Evolutionary conservation across 2,113 vertebrate species (phyloP).

Genomic region (Melanerpes aurifrons): DNA sequence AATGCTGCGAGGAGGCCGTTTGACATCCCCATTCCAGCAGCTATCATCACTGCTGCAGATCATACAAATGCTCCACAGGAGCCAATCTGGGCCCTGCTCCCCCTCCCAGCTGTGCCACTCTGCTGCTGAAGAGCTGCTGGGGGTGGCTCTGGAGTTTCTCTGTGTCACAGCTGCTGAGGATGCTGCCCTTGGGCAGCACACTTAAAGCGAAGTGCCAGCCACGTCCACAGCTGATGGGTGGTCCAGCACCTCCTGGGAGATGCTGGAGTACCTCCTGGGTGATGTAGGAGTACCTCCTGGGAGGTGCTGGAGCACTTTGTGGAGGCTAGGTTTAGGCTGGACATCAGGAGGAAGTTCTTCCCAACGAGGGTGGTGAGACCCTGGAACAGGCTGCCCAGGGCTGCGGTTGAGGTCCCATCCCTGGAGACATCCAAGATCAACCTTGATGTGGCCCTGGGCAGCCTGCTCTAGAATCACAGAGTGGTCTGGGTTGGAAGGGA

Average conservation of each 20-base stretch:
- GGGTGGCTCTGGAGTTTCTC: background rate
- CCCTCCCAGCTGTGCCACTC: background rate
- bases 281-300: background rate
- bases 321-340: too few species aligned
- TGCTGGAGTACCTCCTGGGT: background rate
- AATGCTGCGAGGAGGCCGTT: background rate
- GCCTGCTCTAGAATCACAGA: too few species aligned
- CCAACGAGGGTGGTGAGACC: too few species aligned
- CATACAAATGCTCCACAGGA: background rate
- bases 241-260: background rate
- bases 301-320: too few species aligned
- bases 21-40: slow-evolving; percentile 33
- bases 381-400: too few species aligned
- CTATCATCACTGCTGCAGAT: background rate
- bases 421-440: too few species aligned
- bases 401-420: too few species aligned
- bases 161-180: background rate
- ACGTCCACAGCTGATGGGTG: rapidly evolving
- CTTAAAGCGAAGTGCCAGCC: background rate
- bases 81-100: background rate
- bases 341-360: too few species aligned
- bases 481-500: too few species aligned
- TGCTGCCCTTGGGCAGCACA: background rate
- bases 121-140: background rate
- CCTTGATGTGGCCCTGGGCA: too few species aligned